Evolutionary conservation across 2,797 vertebrate genomes (phyloP).

Genomic region (Triplophysa bombifrons): DNA sequence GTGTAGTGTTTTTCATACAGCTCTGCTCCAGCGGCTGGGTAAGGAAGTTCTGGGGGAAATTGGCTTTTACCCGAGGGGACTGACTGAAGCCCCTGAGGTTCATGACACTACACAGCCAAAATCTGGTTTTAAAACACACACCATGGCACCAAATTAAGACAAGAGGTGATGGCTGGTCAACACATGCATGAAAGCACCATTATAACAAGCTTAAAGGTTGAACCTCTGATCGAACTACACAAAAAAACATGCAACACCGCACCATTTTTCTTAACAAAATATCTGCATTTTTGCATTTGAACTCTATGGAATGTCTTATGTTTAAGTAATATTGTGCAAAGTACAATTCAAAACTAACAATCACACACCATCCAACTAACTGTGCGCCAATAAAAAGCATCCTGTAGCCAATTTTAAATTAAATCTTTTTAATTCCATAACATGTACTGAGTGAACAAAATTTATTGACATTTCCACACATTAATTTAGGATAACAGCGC

Average conservation of each 20-base stretch:
- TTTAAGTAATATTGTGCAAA: too few species aligned
- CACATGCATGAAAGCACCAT: constrained; percentile 29
- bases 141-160: constrained; percentile 20
- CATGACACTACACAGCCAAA: constrained; percentile 60
- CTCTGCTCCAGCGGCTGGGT: constrained; percentile 36
- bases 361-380: neutral
- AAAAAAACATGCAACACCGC: neutral
- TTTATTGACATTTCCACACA: constrained; percentile 70
- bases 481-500: constrained; percentile 59
- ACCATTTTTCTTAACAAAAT: too few species aligned
- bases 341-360: neutral
- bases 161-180: constrained; percentile 24
- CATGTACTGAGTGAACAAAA: constrained; percentile 59
- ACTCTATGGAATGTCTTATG: too few species aligned
- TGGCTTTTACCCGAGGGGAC: constrained; percentile 75
- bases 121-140: constrained; percentile 50
- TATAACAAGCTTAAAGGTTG: constrained; percentile 19
- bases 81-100: constrained; percentile 70
- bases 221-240: neutral
- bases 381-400: neutral
- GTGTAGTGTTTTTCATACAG: constrained; percentile 66
- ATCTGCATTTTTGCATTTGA: too few species aligned
- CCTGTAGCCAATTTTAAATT: constrained; percentile 59
- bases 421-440: constrained; percentile 68
- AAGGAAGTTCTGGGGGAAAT: constrained; percentile 81